Evolutionary conservation across 2,113 vertebrate species (phyloP).

Genomic region (Madoqua kirkii): DNA sequence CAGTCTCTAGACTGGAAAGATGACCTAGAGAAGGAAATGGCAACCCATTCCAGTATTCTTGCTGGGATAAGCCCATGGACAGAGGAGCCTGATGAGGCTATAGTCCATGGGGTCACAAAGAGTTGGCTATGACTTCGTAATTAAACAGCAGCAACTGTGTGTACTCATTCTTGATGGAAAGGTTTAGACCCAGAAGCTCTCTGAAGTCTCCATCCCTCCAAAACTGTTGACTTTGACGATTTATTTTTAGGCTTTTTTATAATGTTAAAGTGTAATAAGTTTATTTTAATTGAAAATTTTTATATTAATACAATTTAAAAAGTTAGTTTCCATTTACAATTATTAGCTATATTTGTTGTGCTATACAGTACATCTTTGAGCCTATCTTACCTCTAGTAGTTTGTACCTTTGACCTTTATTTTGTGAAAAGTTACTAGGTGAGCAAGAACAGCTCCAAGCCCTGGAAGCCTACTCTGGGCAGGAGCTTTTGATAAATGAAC

Average conservation of each 20-base stretch:
- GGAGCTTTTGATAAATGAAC: constrained; percentile 40
- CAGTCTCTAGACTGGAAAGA: neutral
- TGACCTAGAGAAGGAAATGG: neutral
- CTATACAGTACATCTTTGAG: neutral
- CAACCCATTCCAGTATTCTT: neutral
- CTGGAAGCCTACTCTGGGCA: neutral
- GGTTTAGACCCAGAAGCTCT: neutral
- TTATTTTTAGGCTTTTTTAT: neutral
- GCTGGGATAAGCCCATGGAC: neutral
- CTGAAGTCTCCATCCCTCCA: neutral
- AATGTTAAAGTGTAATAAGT: neutral
- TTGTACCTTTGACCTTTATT: neutral
- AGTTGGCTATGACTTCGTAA: neutral
- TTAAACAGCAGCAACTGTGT: neutral
- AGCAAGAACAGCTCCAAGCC: neutral
- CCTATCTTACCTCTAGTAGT: neutral
- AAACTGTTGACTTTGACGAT: neutral
- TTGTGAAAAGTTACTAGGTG: neutral
- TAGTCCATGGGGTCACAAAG: neutral
- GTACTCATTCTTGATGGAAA: neutral
- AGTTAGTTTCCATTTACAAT: neutral
- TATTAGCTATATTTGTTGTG: neutral
- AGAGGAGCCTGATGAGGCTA: neutral
- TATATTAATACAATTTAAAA: neutral
- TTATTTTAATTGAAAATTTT: neutral